Base-by-base conservation (phyloP, 2,888 invertebrate species). In the Napeogenes sylphis region DNA sequence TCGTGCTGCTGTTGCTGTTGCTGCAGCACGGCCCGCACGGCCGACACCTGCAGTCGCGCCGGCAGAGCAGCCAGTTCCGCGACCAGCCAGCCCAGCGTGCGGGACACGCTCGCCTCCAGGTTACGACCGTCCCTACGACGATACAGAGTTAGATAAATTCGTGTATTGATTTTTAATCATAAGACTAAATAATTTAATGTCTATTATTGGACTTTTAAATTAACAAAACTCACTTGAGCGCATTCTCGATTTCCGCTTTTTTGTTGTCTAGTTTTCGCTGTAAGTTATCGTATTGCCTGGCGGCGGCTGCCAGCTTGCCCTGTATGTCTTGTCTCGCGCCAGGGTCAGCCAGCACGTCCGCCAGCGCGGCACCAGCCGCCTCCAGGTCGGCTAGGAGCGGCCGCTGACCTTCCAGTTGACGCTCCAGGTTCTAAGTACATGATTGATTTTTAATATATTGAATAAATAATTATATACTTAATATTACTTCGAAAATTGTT, bases 321-420 rank as follows among this genome's bases (percentile, higher is more conserved):
- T 96, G 96, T 55, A 99, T 96, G 87, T 99, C 98, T 55, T 96
- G 95, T 58, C 96, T 93, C 0, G 97, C 96, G 0, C 97, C 95
- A 0, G 98, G 94, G 86, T 99, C 98, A 33, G 97, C 96, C 46
- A 98, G 89, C 45, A 97, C 96, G 60, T 95, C 94, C 75, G 96
- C 95, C 0, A 99, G 88, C 42, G 96, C 95, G 2, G 94, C 95
- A n/a, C 98, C 98, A 0, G 98, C 94, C n/a, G 95, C 94, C 78
- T 97, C 97, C 38, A 96, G 93, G 83, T 97, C 97, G 0, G 97
- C 96, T 62, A 98, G 84, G 0, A 97, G 89, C 0, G 97, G 97
- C 4, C 97, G 92, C 78, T 97, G 97, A 0, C 96, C 96, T 85
- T 97, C 97, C 33, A 98, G 87, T 74, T 97, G 96, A 6, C 97